A percentile compares a stretch with the other conserved stretches of the same genome.
Conservation (phyloP, 1,140 invertebrate species). For the Drosophila tsacasi region DNA sequence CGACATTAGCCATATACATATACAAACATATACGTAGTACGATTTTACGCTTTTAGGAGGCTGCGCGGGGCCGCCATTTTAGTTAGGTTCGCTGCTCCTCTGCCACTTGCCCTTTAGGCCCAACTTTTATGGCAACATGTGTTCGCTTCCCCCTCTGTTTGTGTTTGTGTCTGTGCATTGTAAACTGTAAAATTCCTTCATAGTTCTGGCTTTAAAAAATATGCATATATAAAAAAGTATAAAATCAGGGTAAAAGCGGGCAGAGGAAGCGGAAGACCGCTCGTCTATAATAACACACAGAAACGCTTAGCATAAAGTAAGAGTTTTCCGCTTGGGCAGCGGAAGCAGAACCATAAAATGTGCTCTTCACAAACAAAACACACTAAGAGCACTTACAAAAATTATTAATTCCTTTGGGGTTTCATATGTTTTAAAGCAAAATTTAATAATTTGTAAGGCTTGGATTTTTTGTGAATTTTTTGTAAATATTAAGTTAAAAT, state of each 20-base stretch:
- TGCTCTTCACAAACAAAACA: constrained; percentile 57
- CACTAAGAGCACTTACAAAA: constrained; percentile 2
- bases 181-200: constrained; percentile 32
- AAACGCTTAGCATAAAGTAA: constrained; percentile 70
- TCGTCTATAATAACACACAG: constrained; percentile 54
- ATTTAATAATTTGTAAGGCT: not conserved
- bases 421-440: too few species aligned
- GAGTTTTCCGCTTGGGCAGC: constrained; percentile 76
- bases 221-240: constrained; percentile 19
- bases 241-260: constrained; percentile 45
- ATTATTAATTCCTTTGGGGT: not conserved
- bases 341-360: constrained; percentile 74
- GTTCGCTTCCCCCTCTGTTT: constrained; percentile 14
- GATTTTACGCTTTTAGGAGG: constrained; percentile 65
- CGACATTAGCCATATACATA: constrained; percentile 55
- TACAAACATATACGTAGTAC: constrained; percentile 14
- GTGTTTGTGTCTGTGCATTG: constrained; percentile 19
- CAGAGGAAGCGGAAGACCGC: constrained; percentile 35
- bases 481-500: too few species aligned
- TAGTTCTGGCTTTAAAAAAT: constrained; percentile 46
- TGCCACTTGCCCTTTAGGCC: constrained; percentile 37
- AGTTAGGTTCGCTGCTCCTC: constrained; percentile 4
- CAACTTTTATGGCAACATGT: constrained; percentile 39
- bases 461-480: too few species aligned
- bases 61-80: constrained; percentile 49